Base-by-base conservation (phyloP, 2,113 vertebrate genomes). In the Clinocottus analis region DNA sequence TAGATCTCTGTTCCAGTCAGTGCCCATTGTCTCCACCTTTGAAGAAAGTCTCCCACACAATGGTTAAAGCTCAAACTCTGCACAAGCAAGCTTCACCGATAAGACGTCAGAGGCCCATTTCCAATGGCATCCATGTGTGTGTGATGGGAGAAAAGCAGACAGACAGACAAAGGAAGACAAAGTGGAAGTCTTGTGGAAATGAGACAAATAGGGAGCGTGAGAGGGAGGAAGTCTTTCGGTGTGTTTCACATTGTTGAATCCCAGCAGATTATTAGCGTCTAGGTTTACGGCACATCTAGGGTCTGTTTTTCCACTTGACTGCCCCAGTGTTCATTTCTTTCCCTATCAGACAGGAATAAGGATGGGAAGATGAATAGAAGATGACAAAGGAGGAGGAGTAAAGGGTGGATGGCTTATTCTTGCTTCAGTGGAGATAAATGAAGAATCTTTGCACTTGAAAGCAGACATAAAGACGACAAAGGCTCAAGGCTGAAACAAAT, bases 401-500 rank as follows among this genome's bases (percentile, higher is more conserved):
- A 84, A 72, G 83, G 84, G 80, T 72, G 85, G 86, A 82, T 75
- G 86, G 78, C 62, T 83, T 82, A 82, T 89, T 89, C 78, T 87
- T 88, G 89, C 88, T 87, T 90, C 85, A 83, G 41, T 90, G 87
- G 82, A 90, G 80, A 83, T 82, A 85, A 89, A 89, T 83, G 25
- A 87, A 86, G 79, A 82, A 51, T 74, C 76, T 82, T 85, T 85
- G 67, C 82, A 86, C 81, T 90, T 89, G 84, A 91, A 85, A 90
- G 89, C 78, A 75, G 67, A 85, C 62, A 45, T 67, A 70, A 79
- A 69, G 62, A 80, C 4, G 68, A 78, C 85, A 72, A 86, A 82
- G 65, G 23, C 72, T 69, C 68, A 17, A 59, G 29, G 61, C 29
- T 62, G 60, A 82, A 82, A 84, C 31, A 16, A 37, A 89, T 83